Evolutionary conservation across 2,888 invertebrate genomes (phyloP), one percentile per base, ranked within the genome.

Genomic region (Tanypteryx hageni): DNA sequence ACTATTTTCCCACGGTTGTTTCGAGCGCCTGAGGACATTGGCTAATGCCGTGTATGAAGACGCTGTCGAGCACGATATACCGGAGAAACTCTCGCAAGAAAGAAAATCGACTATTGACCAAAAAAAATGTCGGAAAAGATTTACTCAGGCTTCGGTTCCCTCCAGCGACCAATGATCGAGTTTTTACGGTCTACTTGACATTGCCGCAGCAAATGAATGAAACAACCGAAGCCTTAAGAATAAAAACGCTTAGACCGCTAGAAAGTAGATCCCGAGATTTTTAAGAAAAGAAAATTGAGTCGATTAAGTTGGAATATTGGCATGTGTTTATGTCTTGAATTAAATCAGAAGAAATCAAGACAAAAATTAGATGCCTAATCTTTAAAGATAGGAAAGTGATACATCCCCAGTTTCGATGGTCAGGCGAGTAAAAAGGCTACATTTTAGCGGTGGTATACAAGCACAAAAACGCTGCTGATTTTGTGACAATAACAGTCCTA

Each of bases 61-160:
- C 44, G 44, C 44, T 5, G 44, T 44, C 44, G 44, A 44, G 76
- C 22, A 22, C 76, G 27, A 76, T 10, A 27, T 76, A 76, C 22
- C 22, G 76, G 76, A 76, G 76, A 76, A 76, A 76, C 76, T 76
- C 76, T 13, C 13, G 22, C 76, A 27, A 13, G 22, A 27, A 76
- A 76, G 76, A 76, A 76, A 76, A 76, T 76, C 76, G 76, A 76
- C 76, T 76, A 27, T 76, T 27, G 27, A 27, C 27, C 22, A 76
- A 76, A 76, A 22, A n/a, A 76, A 27, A 76, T 27, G 76, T 68
- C 5, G 7, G n/a, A 68, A 68, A 22, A 68, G 11, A 68, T n/a
- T 68, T 76, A 7, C 76, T 27, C 76, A 22, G 27, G 68, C 14
- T 64, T 64, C 64, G 64, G 18, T 22, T 68, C n/a, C n/a, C 68